These are phyloP conservation scores for Saccopteryx leptura DNA, from an alignment of 2,113 vertebrate genomes.

Conservation along the genomic window DNA sequence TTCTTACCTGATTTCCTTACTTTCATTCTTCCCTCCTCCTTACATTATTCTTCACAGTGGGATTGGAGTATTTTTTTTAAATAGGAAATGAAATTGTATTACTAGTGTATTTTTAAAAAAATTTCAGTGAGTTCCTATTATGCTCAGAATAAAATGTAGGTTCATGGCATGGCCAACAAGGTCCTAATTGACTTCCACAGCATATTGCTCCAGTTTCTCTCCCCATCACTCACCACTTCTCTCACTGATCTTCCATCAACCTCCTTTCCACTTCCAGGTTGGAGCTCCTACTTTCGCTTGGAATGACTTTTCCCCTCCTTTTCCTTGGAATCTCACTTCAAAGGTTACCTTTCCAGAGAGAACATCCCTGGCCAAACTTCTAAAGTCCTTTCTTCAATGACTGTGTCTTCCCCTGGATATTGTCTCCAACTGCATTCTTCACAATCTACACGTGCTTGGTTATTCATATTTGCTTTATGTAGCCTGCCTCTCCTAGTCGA, in stretches of 20 bases:
- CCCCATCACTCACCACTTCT: neutral
- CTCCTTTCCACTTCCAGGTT: neutral
- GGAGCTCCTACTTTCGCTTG: neutral
- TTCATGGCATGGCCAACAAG: neutral
- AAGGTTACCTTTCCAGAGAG: neutral
- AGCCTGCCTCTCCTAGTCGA: neutral
- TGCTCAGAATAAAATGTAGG: neutral
- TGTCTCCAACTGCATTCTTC: neutral
- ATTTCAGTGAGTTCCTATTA: neutral
- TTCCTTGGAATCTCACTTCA: slow-evolving; percentile 20
- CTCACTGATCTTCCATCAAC: neutral
- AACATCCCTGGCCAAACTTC: neutral
- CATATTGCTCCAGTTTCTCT: neutral
- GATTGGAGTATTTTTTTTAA: neutral
- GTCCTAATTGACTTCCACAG: neutral
- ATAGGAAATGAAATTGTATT: neutral
- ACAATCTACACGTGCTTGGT: neutral
- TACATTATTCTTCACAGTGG: neutral
- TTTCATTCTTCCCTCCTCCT: neutral
- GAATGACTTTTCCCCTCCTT: neutral
- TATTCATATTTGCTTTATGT: neutral
- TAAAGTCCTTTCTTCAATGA: neutral
- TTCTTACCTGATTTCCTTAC: neutral
- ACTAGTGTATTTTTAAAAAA: neutral
- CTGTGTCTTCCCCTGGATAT: neutral